Evolutionary conservation across 2,113 vertebrate species (phyloP).

Genomic region (Podocnemis expansa): DNA sequence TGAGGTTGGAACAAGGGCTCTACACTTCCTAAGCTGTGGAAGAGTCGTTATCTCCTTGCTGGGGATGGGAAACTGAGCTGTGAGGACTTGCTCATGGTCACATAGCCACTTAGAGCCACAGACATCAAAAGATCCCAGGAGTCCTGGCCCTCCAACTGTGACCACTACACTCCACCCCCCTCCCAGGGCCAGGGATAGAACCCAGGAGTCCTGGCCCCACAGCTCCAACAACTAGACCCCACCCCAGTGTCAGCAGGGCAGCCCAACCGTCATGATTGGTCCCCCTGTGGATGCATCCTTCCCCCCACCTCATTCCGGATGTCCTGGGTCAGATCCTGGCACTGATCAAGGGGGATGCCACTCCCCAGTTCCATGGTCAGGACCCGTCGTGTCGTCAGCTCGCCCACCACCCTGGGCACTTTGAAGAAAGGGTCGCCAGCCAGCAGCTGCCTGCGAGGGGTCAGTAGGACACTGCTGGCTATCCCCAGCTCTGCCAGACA

Average conservation of each 20-base stretch:
- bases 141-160: not conserved
- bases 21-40: too few relatives aligned
- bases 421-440: slow-evolving; percentile 80
- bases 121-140: not conserved
- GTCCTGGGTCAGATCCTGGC: slow-evolving; percentile 84
- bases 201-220: too few relatives aligned
- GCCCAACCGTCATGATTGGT: not conserved
- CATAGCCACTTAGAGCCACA: not conserved
- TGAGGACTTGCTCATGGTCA: not conserved
- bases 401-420: slow-evolving; percentile 84
- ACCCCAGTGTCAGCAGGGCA: not conserved
- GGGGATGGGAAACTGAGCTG: too few relatives aligned
- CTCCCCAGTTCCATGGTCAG: slow-evolving; percentile 86
- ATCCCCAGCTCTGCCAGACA: not conserved
- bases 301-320: slow-evolving; percentile 83
- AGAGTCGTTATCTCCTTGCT: not conserved
- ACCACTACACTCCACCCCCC: too few relatives aligned
- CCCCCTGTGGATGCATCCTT: not conserved
- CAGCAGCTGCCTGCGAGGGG: slow-evolving; percentile 77
- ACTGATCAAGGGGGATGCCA: slow-evolving; percentile 87
- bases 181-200: too few relatives aligned
- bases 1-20: not conserved
- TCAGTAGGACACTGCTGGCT: not conserved
- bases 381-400: slow-evolving; percentile 80
- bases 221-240: not conserved